phyloP scores from a whole-genome alignment of 2,797 vertebrate species.

The Rhincodon typus region DNA sequence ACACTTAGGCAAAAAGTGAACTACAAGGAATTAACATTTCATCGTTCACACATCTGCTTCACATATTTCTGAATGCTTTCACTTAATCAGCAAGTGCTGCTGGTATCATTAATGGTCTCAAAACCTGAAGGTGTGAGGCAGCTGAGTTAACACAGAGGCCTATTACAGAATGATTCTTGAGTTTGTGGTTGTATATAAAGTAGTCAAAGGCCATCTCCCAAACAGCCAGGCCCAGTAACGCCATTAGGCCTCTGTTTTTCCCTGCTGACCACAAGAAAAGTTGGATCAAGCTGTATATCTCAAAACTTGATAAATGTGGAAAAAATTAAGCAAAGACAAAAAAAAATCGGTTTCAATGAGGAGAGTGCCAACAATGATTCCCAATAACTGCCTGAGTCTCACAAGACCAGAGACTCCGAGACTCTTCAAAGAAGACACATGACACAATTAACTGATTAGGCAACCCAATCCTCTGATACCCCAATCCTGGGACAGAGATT shows the following conservation, averaged over 20 bases:
- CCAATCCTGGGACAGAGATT: not conserved
- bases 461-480: too few species aligned
- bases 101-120: not conserved
- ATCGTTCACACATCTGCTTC: not conserved
- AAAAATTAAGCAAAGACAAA: not conserved
- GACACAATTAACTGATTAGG: not conserved
- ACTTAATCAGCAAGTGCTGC: not conserved
- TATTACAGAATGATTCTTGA: not conserved
- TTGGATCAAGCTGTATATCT: not conserved
- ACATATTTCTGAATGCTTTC: not conserved
- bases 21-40: not conserved
- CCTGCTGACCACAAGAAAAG: not conserved
- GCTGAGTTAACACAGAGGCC: not conserved
- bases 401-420: not conserved
- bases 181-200: not conserved
- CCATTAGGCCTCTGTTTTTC: not conserved
- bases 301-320: not conserved
- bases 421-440: not conserved
- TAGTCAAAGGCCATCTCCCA: not conserved
- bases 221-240: not conserved
- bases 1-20: not conserved
- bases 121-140: not conserved
- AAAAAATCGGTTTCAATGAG: not conserved
- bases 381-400: not conserved
- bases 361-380: not conserved